A percentile compares a stretch with the other conserved stretches of the same genome.
Evolutionary conservation across 2,888 invertebrate genomes (phyloP).

Genomic region (Andrena bucephala): DNA sequence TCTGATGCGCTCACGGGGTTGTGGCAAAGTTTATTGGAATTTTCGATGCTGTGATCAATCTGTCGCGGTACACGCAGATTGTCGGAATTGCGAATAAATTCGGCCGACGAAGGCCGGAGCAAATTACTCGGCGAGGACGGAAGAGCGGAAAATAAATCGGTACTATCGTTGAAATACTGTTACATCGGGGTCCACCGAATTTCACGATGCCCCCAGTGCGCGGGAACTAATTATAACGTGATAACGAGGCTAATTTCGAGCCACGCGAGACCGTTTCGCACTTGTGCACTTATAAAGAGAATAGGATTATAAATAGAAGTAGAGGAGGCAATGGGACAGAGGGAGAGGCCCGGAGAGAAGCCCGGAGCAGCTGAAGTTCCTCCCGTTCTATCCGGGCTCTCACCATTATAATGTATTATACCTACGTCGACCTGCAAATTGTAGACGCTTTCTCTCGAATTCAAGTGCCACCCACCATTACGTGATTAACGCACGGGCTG

Average conservation of each 20-base stretch:
- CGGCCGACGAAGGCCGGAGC: not conserved
- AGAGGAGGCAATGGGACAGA: conserved; percentile 29
- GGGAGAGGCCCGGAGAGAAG: conserved; percentile 24
- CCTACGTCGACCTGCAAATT: conserved; percentile 64
- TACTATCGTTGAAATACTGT: conserved; percentile 24
- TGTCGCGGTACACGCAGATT: not conserved
- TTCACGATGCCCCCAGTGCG: conserved; percentile 9
- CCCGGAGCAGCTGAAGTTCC: conserved; percentile 38
- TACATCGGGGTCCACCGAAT: conserved; percentile 26
- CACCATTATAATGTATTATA: conserved; percentile 62
- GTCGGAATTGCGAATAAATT: conserved; percentile 6
- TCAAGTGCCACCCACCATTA: conserved; percentile 59
- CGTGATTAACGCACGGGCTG: conserved; percentile 63
- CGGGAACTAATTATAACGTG: conserved; percentile 67
- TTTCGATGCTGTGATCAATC: too few relatives aligned
- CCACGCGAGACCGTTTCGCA: conserved; percentile 61
- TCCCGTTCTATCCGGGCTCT: conserved; percentile 53
- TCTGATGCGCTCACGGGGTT: too few relatives aligned
- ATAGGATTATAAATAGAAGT: conserved; percentile 71
- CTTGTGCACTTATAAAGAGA: conserved; percentile 71
- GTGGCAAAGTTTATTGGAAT: too few relatives aligned
- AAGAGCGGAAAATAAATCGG: conserved; percentile 20
- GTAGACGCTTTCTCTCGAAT: conserved; percentile 59
- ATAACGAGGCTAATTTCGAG: conserved; percentile 72
- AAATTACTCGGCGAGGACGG: not conserved